Evolutionary conservation across 2,113 vertebrate species (phyloP), one percentile per base, ranked within the genome.

Genomic region (Tenrec ecaudatus): DNA sequence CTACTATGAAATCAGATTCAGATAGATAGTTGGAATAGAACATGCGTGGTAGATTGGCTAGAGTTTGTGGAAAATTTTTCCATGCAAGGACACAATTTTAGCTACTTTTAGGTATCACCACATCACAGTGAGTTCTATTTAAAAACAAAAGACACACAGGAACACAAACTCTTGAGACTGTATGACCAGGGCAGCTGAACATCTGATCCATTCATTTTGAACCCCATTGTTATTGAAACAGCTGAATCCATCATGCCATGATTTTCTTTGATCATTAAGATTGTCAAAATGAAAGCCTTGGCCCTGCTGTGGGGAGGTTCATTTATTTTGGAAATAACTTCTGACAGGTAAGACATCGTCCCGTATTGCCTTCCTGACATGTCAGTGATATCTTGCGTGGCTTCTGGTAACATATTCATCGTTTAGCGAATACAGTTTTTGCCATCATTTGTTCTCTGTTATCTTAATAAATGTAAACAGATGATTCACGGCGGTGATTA

Each of bases 311-410:
- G 68, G 89, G 25, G 31, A 90, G 75, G 62, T 93, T 84, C 94
- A 96, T 96, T 96, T 94, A 96, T 97, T 96, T 82, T 96, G 87
- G 87, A 96, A 95, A 96, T 96, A 94, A 94, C 94, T 94, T 96
- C 84, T 96, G 96, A 96, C 96, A 95, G 94, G 94, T 94, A 96
- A 94, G 91, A n/a, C 31, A 20, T 38, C 89, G 90, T 73, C 36
- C 82, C 40, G 40, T 93, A 90, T 92, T 95, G 71, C 91, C 69
- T 75, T 85, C 76, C 69, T 89, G 95, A 89, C 82, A 82, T 86
- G 66, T 62, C 88, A 87, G 33, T 93, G 95, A 82, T 94, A 77
- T 93, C 88, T 89, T 75, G 0, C 92, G 68, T 95, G 73, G 73
- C 86, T 93, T 95, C 81, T 94, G 82, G 92, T 94, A 94, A 47